A percentile compares a stretch with the other conserved stretches of the same genome.
Conservation (phyloP, 2,888 invertebrate species). For the Xanthia icteritia region DNA sequence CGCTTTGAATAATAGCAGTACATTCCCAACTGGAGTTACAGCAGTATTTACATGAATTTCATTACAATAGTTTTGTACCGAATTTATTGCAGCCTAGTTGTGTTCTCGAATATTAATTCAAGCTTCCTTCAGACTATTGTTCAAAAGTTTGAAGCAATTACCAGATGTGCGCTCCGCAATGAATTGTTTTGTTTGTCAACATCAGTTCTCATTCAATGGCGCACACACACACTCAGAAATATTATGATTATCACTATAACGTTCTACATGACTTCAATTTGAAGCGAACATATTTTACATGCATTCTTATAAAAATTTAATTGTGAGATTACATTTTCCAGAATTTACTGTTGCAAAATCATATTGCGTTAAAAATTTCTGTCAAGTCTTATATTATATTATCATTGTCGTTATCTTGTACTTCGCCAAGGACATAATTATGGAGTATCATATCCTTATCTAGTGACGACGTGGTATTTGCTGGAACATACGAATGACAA, state of each 20-base stretch:
- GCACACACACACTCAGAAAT: constrained; percentile 21
- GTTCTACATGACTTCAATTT: neutral
- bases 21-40: constrained; percentile 31
- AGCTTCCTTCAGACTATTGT: constrained; percentile 37
- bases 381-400: constrained; percentile 66
- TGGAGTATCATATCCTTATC: constrained; percentile 71
- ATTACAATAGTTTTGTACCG: neutral
- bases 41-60: constrained; percentile 22
- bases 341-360: constrained; percentile 10
- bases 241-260: constrained; percentile 17
- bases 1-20: constrained; percentile 27
- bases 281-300: neutral
- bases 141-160: constrained; percentile 40
- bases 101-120: constrained; percentile 15
- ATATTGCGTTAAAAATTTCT: constrained; percentile 56
- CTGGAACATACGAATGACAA: constrained; percentile 38
- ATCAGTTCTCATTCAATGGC: constrained; percentile 50
- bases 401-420: constrained; percentile 71
- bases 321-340: neutral
- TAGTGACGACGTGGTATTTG: constrained; percentile 53
- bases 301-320: neutral
- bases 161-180: constrained; percentile 60
- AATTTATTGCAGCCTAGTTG: constrained; percentile 12
- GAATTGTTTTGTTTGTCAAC: constrained; percentile 63
- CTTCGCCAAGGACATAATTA: constrained; percentile 76